Conservation (phyloP, 2,888 invertebrate species). For the Netelia virgata region DNA sequence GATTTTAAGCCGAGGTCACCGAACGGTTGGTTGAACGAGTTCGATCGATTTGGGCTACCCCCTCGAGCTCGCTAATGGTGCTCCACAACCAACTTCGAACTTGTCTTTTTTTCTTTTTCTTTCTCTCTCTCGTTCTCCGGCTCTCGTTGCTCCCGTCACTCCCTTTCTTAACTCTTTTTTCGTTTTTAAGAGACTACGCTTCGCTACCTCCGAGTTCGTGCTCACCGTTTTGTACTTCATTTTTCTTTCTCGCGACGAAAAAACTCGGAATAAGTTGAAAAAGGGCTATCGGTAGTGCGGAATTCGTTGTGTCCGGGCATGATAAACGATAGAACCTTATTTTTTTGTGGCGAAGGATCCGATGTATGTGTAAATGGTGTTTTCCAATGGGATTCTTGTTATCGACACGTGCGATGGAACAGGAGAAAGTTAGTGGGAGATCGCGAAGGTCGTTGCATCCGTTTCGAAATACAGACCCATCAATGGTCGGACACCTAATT, state of each 20-base stretch:
- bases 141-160: background rate
- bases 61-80: constrained; percentile 53
- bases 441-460: background rate
- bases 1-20: constrained; percentile 34
- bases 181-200: constrained; percentile 4
- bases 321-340: background rate
- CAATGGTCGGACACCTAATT: background rate
- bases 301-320: background rate
- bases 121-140: background rate
- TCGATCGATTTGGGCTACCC: constrained; percentile 46
- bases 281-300: background rate
- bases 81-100: constrained; percentile 48
- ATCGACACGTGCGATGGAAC: no score
- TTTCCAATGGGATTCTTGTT: no score
- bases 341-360: background rate
- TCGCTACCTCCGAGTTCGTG: constrained; percentile 15
- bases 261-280: background rate
- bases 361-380: background rate
- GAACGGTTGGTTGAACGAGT: constrained; percentile 40
- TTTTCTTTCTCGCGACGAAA: background rate
- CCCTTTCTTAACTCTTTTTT: constrained; percentile 33
- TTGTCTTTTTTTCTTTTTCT: constrained; percentile 20
- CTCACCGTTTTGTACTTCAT: background rate
- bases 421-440: no score
- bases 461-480: background rate